Percentiles rank a stretch among this genome's conserved stretches.
Conservation (phyloP, 1,140 invertebrate species). For the Drosophila funebris region DNA sequence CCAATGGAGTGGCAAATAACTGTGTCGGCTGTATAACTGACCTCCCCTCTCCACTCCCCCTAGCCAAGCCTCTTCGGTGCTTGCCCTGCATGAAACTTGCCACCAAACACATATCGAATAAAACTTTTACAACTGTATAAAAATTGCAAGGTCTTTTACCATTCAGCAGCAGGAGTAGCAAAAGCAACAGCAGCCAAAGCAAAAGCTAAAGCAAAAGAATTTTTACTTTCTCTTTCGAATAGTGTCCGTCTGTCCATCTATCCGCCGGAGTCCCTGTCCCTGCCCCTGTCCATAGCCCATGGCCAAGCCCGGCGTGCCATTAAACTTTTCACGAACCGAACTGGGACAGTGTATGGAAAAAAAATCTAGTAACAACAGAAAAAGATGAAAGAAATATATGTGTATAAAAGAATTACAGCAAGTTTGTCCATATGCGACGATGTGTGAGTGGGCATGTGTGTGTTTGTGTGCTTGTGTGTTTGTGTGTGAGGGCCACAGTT, state of each 20-base stretch:
- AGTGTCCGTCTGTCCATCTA: conserved; percentile 24
- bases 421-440: conserved; percentile 53
- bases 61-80: too few relatives aligned
- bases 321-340: conserved; percentile 81
- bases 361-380: conserved; percentile 81
- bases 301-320: conserved; percentile 63
- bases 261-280: conserved; percentile 14
- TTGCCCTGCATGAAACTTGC: not conserved
- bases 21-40: conserved; percentile 58
- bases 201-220: conserved; percentile 70
- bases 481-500: conserved; percentile 26
- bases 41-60: not conserved
- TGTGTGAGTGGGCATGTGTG: conserved; percentile 23
- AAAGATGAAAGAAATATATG: conserved; percentile 82
- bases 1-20: conserved; percentile 73
- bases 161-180: conserved; percentile 45
- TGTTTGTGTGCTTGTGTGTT: conserved; percentile 15
- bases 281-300: not conserved
- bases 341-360: conserved; percentile 78
- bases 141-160: conserved; percentile 79
- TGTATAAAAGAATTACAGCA: conserved; percentile 78
- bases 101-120: conserved; percentile 78
- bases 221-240: conserved; percentile 77
- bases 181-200: conserved; percentile 24
- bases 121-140: conserved; percentile 81